Percentiles rank a stretch among this genome's conserved stretches.
These are phyloP conservation scores for Squalus acanthias DNA, from an alignment of 2,797 vertebrate genomes.

Conservation along the genomic window DNA sequence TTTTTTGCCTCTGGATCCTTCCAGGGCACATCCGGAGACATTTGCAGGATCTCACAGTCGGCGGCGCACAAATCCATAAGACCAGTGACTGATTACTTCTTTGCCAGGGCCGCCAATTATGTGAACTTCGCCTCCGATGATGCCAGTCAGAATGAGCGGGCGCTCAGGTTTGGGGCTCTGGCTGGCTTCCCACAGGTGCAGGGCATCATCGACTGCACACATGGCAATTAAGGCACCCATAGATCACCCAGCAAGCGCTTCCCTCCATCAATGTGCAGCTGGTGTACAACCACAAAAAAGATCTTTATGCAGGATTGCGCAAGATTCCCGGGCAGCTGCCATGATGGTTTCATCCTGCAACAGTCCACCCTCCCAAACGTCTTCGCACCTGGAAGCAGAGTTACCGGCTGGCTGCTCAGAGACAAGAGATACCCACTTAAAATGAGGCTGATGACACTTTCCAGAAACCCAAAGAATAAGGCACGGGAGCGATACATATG, in stretches of 20 bases:
- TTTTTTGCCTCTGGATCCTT: no score
- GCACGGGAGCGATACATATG: no score
- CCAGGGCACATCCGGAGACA: neutral
- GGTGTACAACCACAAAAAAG: neutral
- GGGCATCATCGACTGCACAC: neutral
- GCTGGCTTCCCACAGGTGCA: neutral
- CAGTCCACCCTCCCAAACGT: neutral
- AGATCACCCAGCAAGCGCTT: neutral
- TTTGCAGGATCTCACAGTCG: neutral
- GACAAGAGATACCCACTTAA: no score
- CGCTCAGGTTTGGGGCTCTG: neutral
- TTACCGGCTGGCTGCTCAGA: no score
- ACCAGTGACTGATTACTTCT: neutral
- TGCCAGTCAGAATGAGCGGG: neutral
- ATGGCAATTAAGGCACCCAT: neutral
- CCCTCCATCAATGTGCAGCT: neutral
- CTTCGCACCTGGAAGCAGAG: no score
- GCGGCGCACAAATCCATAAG: neutral
- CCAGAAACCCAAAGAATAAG: no score
- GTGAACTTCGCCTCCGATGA: neutral
- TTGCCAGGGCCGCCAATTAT: neutral
- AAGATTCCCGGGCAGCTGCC: no score
- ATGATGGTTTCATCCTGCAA: neutral
- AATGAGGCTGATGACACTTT: no score
- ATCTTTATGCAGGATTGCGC: neutral